These are phyloP conservation scores for Azemiops feae DNA, from an alignment of 2,113 vertebrate species.

Conservation along the genomic window DNA sequence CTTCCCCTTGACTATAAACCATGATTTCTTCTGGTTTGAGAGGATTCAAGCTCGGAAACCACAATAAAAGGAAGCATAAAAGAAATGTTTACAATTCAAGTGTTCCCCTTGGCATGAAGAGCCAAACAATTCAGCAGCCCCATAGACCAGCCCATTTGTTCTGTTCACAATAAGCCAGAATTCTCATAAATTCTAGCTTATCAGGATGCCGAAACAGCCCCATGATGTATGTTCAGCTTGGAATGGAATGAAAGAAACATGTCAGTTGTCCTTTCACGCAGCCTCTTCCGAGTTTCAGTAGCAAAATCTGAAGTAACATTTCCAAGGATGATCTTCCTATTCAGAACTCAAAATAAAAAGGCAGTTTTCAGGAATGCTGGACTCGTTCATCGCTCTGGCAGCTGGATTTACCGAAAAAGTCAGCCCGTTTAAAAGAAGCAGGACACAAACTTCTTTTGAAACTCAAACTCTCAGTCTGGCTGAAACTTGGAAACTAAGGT, in stretches of 20 bases:
- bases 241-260: neutral
- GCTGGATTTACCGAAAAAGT: neutral
- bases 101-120: neutral
- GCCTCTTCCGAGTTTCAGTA: neutral
- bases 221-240: neutral
- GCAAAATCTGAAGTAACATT: neutral
- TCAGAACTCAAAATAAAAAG: neutral
- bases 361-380: neutral
- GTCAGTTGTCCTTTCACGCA: fast-evolving
- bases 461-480: neutral
- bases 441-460: neutral
- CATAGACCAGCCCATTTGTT: neutral
- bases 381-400: neutral
- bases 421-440: neutral
- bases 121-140: neutral
- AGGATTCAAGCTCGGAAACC: neutral
- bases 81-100: neutral
- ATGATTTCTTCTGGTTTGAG: neutral
- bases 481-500: neutral
- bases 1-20: neutral
- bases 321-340: neutral
- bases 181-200: neutral
- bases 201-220: neutral
- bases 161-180: neutral
- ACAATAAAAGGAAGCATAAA: neutral